Evolutionary conservation across 2,888 invertebrate species (phyloP), one percentile per base, ranked within the genome.

Genomic region (Oxytorus armatus): DNA sequence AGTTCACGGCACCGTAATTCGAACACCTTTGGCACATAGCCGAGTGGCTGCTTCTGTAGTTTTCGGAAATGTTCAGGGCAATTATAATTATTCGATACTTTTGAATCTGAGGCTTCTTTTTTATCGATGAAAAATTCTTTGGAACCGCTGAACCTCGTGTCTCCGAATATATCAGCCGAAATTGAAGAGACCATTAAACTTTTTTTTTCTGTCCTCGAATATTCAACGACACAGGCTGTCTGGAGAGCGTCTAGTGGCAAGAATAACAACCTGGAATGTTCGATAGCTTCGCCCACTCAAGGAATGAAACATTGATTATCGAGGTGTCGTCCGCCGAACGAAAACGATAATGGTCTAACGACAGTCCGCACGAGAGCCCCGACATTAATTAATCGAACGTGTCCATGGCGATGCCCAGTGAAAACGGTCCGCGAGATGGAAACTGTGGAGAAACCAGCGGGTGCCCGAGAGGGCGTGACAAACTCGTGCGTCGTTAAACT

Each of bases 401-500:
- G 55, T 49, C 25, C 47, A 47, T 42, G 55, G 39, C 47, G 63
- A 59, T 33, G 47, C 39, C 21, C 29, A 29, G 2, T 18, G 33
- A 72, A 18, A 65, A 68, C 3, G 39, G 16, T 10, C 39, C 21
- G 42, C 25, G n/a, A 33, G 29, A 25, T n/a, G n/a, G 44, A 49
- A 59, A 57, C 33, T 16, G 51, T 4, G 29, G 44, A 51, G 51
- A 68, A 69, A 69, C 49, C 3, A 8, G n/a, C 16, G 33, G 18
- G 18, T 25, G 51, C n/a, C n/a, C n/a, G 66, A 66, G 25, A 8
- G 10, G 39, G 51, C 21, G 3, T 29, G 21, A 16, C 33, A 55
- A 42, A 25, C 36, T 70, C 55, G 57, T 78, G 72, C 78, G 82
- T 88, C 88, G 83, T 88, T 88, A 88, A 88, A 88, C 82, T 87